Conservation (phyloP, 2,113 vertebrate species). For the Pipa parva region DNA sequence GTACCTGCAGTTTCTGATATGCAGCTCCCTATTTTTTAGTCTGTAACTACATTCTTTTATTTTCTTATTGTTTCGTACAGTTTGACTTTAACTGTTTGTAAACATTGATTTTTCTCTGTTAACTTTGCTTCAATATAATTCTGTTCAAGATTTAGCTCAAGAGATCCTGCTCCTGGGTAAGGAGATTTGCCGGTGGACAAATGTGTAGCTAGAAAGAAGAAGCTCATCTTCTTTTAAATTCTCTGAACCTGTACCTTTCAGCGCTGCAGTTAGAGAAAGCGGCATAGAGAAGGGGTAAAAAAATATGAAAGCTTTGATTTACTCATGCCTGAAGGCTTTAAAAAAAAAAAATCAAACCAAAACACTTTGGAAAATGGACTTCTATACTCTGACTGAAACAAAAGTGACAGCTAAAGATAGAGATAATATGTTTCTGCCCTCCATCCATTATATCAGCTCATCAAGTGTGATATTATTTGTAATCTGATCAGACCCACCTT, state of each 20-base stretch:
- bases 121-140: not conserved
- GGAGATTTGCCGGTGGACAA: constrained; percentile 14
- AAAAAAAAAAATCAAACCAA: constrained; percentile 18
- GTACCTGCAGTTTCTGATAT: too few species aligned
- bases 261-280: constrained; percentile 2
- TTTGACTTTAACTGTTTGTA: constrained; percentile 3
- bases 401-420: constrained; percentile 61
- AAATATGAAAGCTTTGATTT: constrained; percentile 35
- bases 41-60: too few species aligned
- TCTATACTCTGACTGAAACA: constrained; percentile 55
- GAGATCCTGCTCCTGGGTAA: not conserved
- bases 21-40: too few species aligned
- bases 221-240: not conserved
- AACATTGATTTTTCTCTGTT: not conserved
- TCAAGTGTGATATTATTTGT: constrained; percentile 29
- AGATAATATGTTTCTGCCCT: constrained; percentile 50
- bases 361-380: constrained; percentile 25
- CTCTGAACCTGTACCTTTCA: constrained; percentile 7
- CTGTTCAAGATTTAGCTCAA: not conserved
- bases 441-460: constrained; percentile 22
- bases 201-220: constrained; percentile 14
- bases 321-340: constrained; percentile 30
- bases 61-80: too few species aligned
- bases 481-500: constrained; percentile 27
- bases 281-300: constrained; percentile 6